Conservation (phyloP, 2,797 vertebrate species). For the Sebastes cheni region DNA sequence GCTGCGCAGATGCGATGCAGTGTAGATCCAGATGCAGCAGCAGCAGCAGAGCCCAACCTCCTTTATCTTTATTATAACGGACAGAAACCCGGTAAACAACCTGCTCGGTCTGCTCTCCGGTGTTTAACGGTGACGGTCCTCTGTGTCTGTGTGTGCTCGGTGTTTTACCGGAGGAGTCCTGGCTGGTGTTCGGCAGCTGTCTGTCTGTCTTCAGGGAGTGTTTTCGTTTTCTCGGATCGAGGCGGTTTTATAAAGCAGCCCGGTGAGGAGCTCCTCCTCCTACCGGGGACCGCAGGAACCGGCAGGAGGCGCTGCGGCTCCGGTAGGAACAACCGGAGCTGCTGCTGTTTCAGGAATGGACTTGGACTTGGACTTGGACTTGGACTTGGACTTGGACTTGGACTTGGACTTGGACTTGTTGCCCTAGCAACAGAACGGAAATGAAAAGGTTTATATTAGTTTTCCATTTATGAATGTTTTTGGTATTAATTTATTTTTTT, state of each 20-base stretch:
- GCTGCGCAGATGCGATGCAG: slow-evolving; percentile 58
- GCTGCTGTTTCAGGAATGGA: too few relatives aligned
- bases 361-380: too few relatives aligned
- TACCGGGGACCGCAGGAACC: slow-evolving; percentile 19
- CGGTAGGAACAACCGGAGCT: too few relatives aligned
- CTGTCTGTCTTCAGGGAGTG: slow-evolving; percentile 72
- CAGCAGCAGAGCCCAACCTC: too few relatives aligned
- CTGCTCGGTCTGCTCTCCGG: slow-evolving; percentile 22
- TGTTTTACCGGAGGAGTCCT: background rate
- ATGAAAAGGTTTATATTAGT: background rate
- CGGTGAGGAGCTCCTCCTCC: slow-evolving; percentile 74
- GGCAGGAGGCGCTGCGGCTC: slow-evolving; percentile 67
- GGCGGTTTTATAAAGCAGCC: slow-evolving; percentile 80
- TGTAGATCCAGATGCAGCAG: slow-evolving; percentile 19
- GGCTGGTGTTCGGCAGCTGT: slow-evolving; percentile 19
- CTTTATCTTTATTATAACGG: background rate
- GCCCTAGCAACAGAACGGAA: too few relatives aligned
- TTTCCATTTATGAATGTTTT: background rate
- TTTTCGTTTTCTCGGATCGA: slow-evolving; percentile 73
- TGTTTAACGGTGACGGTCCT: slow-evolving; percentile 8
- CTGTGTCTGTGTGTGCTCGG: slow-evolving; percentile 8
- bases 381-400: too few relatives aligned
- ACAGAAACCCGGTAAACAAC: slow-evolving; percentile 22
- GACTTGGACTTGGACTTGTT: too few relatives aligned
- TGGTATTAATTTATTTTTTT: background rate